Percentiles rank a stretch among this genome's conserved stretches.
phyloP scores from a whole-genome alignment of 2,888 invertebrate genomes.

The Orgyia antiqua region DNA sequence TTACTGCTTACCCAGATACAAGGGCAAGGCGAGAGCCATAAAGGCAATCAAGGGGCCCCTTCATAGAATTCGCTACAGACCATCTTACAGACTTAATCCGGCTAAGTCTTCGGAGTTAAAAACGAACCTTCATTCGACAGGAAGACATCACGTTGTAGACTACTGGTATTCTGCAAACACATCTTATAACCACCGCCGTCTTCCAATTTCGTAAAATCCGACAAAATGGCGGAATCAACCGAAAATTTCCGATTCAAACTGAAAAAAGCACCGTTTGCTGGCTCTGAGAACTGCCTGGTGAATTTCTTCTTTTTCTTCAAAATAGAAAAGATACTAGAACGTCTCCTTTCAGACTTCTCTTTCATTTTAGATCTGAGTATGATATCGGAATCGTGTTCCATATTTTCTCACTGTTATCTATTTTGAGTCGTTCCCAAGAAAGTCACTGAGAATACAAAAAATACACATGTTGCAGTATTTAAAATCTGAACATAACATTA shows the following conservation, averaged over 20 bases:
- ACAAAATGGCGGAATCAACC: constrained; percentile 55
- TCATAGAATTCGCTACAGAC: no score
- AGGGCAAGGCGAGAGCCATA: no score
- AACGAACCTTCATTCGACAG: constrained; percentile 47
- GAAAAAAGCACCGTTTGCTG: constrained; percentile 28
- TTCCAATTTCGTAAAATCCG: constrained; percentile 40
- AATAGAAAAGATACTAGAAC: constrained; percentile 60
- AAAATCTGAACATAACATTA: no score
- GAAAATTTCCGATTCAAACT: constrained; percentile 48
- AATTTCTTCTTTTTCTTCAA: constrained; percentile 60
- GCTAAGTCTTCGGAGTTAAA: no score
- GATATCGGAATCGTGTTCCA: constrained; percentile 44
- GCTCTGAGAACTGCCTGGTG: constrained; percentile 53
- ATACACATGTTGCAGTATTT: no score
- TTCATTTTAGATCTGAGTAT: constrained; percentile 39
- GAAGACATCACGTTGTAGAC: constrained; percentile 19
- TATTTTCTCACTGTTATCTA: no score
- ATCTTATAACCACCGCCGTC: constrained; percentile 32
- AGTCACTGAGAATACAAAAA: no score
- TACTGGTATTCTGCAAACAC: constrained; percentile 29
- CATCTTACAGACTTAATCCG: no score
- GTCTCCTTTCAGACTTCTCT: constrained; percentile 43
- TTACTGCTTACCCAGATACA: no score
- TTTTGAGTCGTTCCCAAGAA: no score
- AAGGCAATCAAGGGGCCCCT: no score